A percentile compares a stretch with the other conserved stretches of the same genome.
Evolutionary conservation across 2,888 invertebrate species (phyloP).

Genomic region (Ochlodes sylvanus): DNA sequence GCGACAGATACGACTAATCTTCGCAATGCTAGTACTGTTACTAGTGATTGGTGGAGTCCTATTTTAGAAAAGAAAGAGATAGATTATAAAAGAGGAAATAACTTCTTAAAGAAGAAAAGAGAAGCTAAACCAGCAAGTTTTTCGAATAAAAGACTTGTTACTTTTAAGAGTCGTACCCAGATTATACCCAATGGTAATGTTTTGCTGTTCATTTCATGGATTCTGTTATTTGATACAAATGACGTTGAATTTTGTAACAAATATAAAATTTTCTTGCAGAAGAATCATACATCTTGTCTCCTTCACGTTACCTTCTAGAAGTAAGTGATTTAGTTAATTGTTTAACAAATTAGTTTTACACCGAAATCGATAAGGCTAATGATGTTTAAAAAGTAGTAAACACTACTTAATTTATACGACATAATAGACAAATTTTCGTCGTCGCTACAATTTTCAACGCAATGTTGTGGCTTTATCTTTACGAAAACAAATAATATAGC

Average conservation of each 20-base stretch:
- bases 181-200: conserved; percentile 60
- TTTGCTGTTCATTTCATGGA: conserved; percentile 7
- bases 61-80: conserved; percentile 57
- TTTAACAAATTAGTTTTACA: background rate
- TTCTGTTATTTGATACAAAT: background rate
- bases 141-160: conserved; percentile 53
- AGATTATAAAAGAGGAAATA: conserved; percentile 42
- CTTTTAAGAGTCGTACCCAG: conserved; percentile 58
- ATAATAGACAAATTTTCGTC: too few relatives aligned
- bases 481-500: too few relatives aligned
- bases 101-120: conserved; percentile 29
- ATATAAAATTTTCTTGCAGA: conserved; percentile 45
- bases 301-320: conserved; percentile 66
- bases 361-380: too few relatives aligned
- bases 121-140: conserved; percentile 37
- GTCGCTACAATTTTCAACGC: too few relatives aligned
- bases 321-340: conserved; percentile 46
- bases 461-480: too few relatives aligned
- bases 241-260: background rate
- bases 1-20: conserved; percentile 49
- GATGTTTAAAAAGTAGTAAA: too few relatives aligned
- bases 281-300: conserved; percentile 56
- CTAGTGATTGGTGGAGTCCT: conserved; percentile 72
- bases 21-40: conserved; percentile 59
- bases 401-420: too few relatives aligned